These are phyloP conservation scores for Ardeotis arabs DNA, from an alignment of 2,113 vertebrate species.

Conservation along the genomic window DNA sequence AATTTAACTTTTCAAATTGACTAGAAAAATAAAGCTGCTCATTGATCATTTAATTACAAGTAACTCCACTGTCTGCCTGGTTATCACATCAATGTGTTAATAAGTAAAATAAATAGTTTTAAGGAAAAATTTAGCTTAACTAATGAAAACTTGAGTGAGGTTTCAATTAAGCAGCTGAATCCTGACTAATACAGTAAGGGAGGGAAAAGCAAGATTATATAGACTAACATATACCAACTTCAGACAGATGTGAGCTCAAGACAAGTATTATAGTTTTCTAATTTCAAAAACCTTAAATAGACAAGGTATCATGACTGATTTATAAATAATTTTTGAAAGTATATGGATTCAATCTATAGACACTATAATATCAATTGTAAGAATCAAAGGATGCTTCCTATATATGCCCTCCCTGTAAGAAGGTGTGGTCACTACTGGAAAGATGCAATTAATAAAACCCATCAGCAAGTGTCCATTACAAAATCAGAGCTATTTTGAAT, in stretches of 20 bases:
- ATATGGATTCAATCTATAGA: neutral
- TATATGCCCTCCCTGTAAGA: neutral
- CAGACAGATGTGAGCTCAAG: neutral
- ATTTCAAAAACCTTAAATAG: neutral
- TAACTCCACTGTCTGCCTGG: neutral
- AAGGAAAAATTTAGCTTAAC: neutral
- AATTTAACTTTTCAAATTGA: neutral
- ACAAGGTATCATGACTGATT: neutral
- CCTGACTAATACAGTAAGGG: neutral
- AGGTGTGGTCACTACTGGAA: neutral
- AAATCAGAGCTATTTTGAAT: neutral
- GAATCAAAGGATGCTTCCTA: neutral
- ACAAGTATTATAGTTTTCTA: neutral
- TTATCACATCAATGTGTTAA: neutral
- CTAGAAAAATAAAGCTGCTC: neutral
- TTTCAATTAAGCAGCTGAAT: neutral
- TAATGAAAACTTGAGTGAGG: neutral
- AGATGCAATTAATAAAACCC: neutral
- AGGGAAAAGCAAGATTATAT: neutral
- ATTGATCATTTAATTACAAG: neutral
- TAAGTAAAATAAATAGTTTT: neutral
- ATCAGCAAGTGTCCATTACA: neutral
- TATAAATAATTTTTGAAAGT: neutral
- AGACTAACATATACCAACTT: neutral
- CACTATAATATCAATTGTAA: neutral